These are phyloP conservation scores for Penaeus monodon DNA, from an alignment of 2,888 invertebrate genomes.

Conservation along the genomic window DNA sequence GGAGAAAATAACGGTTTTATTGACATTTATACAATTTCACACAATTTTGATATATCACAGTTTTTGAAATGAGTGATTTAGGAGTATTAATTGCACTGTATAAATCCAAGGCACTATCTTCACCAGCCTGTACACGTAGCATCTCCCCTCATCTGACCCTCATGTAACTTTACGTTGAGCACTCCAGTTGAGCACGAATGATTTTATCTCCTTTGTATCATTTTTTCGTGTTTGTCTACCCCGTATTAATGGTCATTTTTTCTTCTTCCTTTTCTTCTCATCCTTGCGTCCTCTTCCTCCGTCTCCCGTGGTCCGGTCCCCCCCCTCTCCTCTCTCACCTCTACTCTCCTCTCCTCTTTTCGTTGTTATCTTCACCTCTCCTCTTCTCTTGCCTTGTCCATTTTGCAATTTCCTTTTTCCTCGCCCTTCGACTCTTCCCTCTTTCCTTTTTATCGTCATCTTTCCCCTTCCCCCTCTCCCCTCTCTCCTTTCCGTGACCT, in stretches of 20 bases:
- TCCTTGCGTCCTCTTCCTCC: background rate
- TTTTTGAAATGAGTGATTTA: too few species aligned
- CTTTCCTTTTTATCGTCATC: background rate
- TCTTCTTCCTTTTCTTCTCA: background rate
- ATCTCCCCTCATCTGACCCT: too few species aligned
- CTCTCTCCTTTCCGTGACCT: background rate
- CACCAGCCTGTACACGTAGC: too few species aligned
- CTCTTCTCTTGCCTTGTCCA: background rate
- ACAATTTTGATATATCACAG: too few species aligned
- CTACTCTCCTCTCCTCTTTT: background rate
- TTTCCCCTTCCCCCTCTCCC: background rate
- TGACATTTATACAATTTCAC: too few species aligned
- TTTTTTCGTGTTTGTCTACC: too few species aligned
- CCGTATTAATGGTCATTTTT: background rate
- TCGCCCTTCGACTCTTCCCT: background rate
- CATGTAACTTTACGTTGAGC: too few species aligned
- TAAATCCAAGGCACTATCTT: too few species aligned
- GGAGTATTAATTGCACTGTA: too few species aligned
- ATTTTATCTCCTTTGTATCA: too few species aligned
- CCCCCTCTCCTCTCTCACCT: background rate
- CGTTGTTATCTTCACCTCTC: background rate
- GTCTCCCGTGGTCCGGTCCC: background rate
- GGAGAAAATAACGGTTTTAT: too few species aligned
- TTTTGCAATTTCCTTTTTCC: background rate
- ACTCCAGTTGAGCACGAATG: too few species aligned